Base-by-base conservation (phyloP, 2,797 vertebrate genomes). In the Coregonus sp. region DNA sequence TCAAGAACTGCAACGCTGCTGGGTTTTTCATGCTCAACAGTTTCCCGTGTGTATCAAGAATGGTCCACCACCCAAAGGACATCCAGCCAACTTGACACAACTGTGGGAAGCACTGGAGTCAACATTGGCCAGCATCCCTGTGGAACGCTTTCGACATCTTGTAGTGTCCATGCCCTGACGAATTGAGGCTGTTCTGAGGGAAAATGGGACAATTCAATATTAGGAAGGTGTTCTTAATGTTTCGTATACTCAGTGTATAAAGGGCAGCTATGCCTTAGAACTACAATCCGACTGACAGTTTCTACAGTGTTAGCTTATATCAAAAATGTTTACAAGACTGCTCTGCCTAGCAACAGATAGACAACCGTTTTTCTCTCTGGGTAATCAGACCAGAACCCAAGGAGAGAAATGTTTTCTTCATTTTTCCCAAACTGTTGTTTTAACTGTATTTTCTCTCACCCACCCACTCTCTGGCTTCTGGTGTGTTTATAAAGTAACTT, bases 281-380 rank as follows among this genome's bases (percentile, higher is more conserved):
- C 56, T 56, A 56, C 52, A 56, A 56, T 56, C 52, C 16, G 4
- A 56, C 16, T 2, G 31, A 88, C 82, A 51, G 16, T 73, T 82
- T 85, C 35, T 65, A 82, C 74, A 77, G 71, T 89, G 87, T 90
- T 89, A 16, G 3, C 5, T 56, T n/a, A 56, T n/a, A 56, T 56
- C 25, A 65, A 20, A 1, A 14, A 11, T 25, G 25, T 25, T 29
- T 88, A 82, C 54, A 79, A 83, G 35, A 73, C 75, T 77, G 78
- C 76, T 83, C 69, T 74, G 68, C 82, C 77, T 81, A 82, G 84
- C 84, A 87, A 88, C 80, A 86, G 79, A 35, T 68, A 15, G 33
- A 29, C 31, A 68, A 6, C 33, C 18, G 33, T 11, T 35, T 56
- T 5, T 16, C 14, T 5, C 66, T 68, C 33, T 33, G 50, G 70